A percentile compares a stretch with the other conserved stretches of the same genome.
Evolutionary conservation across 2,888 invertebrate species (phyloP).

Genomic region (Anoplius nigerrimus): DNA sequence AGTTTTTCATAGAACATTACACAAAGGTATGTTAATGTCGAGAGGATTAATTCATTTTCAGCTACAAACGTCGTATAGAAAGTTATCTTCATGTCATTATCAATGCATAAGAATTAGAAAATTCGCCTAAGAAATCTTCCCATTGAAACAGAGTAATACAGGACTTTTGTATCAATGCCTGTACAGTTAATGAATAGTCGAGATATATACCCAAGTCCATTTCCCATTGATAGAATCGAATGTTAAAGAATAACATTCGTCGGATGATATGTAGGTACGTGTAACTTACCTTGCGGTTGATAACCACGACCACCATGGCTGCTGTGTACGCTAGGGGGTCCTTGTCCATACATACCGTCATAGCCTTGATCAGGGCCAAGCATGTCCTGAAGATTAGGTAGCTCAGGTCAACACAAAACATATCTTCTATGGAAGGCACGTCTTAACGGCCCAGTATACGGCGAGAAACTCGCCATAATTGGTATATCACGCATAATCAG

Average conservation of each 20-base stretch:
- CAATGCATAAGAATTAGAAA: not conserved
- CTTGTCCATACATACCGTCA: conserved; percentile 94
- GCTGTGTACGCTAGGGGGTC: conserved; percentile 91
- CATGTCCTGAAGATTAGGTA: conserved; percentile 84
- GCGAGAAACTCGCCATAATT: conserved; percentile 26
- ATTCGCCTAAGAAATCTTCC: too few species aligned
- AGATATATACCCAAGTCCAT: conserved; percentile 10
- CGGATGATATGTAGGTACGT: conserved; percentile 36
- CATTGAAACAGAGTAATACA: too few species aligned
- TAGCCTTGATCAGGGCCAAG: conserved; percentile 94
- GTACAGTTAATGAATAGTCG: too few species aligned
- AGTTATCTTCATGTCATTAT: not conserved
- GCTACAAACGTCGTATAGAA: not conserved
- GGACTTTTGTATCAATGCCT: too few species aligned
- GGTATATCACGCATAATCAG: conserved; percentile 28
- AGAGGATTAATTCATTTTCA: not conserved
- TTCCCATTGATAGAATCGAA: conserved; percentile 35
- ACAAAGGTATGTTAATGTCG: not conserved
- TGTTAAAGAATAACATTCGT: conserved; percentile 43
- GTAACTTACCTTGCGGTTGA: conserved; percentile 88
- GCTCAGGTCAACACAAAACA: conserved; percentile 72
- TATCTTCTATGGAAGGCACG: conserved; percentile 47
- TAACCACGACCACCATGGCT: conserved; percentile 86
- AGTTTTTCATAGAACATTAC: not conserved
- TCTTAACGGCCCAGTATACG: conserved; percentile 45